Evolutionary conservation across 2,113 vertebrate genomes (phyloP).

Genomic region (Reinhardtius hippoglossoides): DNA sequence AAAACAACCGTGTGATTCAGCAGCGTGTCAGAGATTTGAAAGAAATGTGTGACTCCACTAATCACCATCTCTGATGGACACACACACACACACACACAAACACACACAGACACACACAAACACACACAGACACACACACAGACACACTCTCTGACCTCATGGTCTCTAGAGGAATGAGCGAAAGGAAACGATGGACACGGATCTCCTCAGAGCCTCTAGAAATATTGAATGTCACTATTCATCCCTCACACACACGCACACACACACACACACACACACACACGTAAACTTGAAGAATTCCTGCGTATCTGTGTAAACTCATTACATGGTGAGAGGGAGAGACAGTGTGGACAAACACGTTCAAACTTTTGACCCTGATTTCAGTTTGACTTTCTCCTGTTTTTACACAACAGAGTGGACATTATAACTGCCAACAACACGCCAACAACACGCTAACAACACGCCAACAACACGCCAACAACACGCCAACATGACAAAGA

Average conservation of each 20-base stretch:
- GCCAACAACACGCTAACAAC: not conserved
- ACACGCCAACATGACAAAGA: not conserved
- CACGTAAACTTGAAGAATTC: not conserved
- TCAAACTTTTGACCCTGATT: too few species aligned
- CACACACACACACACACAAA: slow-evolving; percentile 20
- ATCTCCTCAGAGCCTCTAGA: slow-evolving; percentile 34
- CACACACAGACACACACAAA: slow-evolving; percentile 30
- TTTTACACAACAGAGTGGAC: not conserved
- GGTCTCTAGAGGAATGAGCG: slow-evolving; percentile 40
- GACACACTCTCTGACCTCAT: slow-evolving; percentile 34
- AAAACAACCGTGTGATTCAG: slow-evolving; percentile 34
- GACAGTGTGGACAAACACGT: too few species aligned
- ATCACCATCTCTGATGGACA: slow-evolving; percentile 5
- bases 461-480: not conserved
- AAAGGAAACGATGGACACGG: slow-evolving; percentile 21
- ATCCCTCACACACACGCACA: slow-evolving; percentile 17
- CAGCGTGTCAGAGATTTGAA: slow-evolving; percentile 32
- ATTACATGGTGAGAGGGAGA: too few species aligned
- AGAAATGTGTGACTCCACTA: slow-evolving; percentile 47
- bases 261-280: slow-evolving; percentile 28
- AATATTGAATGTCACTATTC: slow-evolving; percentile 39
- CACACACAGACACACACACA: slow-evolving; percentile 24
- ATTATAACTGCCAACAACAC: not conserved
- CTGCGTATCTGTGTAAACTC: too few species aligned
- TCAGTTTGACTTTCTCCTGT: not conserved